Evolutionary conservation across 2,113 vertebrate genomes (phyloP).

Genomic region (Petroica traversi): DNA sequence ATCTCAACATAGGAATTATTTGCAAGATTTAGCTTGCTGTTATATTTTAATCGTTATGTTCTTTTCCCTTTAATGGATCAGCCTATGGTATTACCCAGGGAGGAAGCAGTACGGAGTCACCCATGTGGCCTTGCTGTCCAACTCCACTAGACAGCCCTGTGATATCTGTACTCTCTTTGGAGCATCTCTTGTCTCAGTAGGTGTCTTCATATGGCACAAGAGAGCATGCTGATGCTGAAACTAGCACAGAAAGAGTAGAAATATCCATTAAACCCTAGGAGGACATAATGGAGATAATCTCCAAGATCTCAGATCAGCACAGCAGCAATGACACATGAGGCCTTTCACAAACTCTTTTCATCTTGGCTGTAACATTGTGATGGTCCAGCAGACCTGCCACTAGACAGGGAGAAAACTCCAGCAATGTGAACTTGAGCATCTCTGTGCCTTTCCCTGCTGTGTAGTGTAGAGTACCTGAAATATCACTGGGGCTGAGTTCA

Average conservation of each 20-base stretch:
- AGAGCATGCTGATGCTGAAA: background rate
- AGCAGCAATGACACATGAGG: background rate
- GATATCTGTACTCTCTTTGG: background rate
- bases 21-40: background rate
- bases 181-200: background rate
- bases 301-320: background rate
- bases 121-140: background rate
- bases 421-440: background rate
- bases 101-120: background rate
- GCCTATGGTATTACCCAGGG: background rate
- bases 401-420: background rate
- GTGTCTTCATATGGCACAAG: background rate
- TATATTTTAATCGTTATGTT: background rate
- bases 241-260: background rate
- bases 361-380: background rate
- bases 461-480: background rate
- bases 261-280: background rate
- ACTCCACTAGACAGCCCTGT: background rate
- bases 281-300: background rate
- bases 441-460: background rate
- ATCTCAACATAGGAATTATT: background rate
- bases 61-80: background rate
- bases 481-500: background rate
- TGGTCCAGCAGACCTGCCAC: background rate
- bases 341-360: background rate